Evolutionary conservation across 2,113 vertebrate species (phyloP), one percentile per base, ranked within the genome.

Genomic region (Macrotis lagotis): DNA sequence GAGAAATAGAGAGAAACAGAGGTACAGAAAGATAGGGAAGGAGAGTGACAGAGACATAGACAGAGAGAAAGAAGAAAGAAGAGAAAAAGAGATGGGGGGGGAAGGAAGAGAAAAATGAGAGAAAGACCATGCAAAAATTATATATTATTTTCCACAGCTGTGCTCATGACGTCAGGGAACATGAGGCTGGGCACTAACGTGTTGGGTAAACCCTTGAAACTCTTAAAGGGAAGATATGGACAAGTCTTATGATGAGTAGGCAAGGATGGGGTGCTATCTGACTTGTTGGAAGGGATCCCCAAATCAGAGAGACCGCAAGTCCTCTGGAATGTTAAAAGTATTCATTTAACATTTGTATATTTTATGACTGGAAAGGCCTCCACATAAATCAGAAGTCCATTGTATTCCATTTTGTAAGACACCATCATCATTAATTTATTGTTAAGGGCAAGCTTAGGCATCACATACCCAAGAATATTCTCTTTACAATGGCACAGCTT

Each of bases 361-460:
- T 97, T 98, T 98, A 95, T 94, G 92, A 95, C 50, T 97, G 94
- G 95, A 95, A 93, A 97, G 89, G 96, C 91, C 16, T 48, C 95
- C 94, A 94, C 94, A 97, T 95, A 51, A 97, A 92, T 97, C 0
- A 59, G 89, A 94, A 97, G 53, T 97, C 93, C 93, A 92, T 96
- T 97, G 95, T 97, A 95, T 91, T 88, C 93, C 90, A 96, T 96
- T 96, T 94, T 92, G 89, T 96, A 92, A 97, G 95, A 96, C 96
- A 96, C 97, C 95, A 97, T 96, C 96, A 94, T 53, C 97, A 97
- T 97, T 97, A 97, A 97, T 96, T 83, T 97, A 97, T 95, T 94
- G 97, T 95, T 97, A 97, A 98, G 97, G 96, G 94, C 16, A 83
- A 83, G 19, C 95, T 94, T 95, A 97, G 93, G 92, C 94, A 48